Evolutionary conservation across 1,140 invertebrate species (phyloP).

Genomic region (Diachasma alloeum): DNA sequence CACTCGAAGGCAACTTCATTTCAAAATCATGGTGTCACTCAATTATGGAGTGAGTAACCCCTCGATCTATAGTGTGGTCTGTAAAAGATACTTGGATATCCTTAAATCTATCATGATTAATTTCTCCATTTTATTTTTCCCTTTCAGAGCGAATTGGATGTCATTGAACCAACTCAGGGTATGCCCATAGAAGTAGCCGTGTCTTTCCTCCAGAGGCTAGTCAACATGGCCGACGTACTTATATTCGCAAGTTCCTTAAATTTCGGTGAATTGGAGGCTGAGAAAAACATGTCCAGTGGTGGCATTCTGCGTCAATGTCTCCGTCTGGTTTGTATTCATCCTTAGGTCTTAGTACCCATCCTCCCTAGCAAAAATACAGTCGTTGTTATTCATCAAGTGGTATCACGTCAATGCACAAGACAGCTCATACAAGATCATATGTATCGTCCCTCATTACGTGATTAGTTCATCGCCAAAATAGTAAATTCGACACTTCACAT

Average conservation of each 20-base stretch:
- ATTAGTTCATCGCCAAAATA: background rate
- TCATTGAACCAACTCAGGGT: slow-evolving; percentile 97
- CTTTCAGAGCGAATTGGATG: slow-evolving; percentile 95
- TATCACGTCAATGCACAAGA: background rate
- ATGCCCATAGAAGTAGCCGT: slow-evolving; percentile 98
- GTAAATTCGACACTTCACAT: background rate
- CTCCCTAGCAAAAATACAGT: background rate
- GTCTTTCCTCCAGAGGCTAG: slow-evolving; percentile 94
- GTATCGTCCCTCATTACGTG: background rate
- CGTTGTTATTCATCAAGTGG: background rate
- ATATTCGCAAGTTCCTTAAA: slow-evolving; percentile 97
- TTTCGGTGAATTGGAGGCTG: slow-evolving; percentile 97
- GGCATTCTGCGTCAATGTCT: slow-evolving; percentile 97
- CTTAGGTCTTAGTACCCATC: background rate
- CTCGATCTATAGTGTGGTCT: no score
- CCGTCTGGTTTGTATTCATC: slow-evolving; percentile 78
- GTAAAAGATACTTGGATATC: slow-evolving; percentile 7
- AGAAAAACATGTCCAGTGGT: slow-evolving; percentile 99
- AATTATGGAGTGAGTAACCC: no score
- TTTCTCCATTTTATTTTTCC: no score
- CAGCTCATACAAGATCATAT: background rate
- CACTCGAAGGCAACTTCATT: no score
- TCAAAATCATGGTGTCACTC: no score
- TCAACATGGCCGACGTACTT: slow-evolving; percentile 97
- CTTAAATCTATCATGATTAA: slow-evolving; percentile 30